A percentile compares a stretch with the other conserved stretches of the same genome.
Conservation (phyloP, 2,113 vertebrate genomes). For the Salvelinus sp. region DNA sequence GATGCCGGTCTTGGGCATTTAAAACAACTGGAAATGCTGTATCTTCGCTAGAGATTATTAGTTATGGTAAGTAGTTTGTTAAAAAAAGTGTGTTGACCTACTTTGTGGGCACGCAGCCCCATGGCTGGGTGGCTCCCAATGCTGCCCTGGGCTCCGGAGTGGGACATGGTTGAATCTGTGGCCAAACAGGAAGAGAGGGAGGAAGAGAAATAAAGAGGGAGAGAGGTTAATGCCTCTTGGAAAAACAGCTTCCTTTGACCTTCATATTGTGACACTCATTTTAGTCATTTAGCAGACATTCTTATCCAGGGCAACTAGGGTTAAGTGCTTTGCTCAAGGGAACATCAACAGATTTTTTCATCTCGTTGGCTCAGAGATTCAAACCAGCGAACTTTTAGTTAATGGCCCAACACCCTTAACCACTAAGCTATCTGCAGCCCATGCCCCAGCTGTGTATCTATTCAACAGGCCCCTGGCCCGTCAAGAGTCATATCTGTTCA, state of each 20-base stretch:
- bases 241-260: neutral
- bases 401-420: too few relatives aligned
- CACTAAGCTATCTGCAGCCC: too few relatives aligned
- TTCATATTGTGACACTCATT: too few relatives aligned
- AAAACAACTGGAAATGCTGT: neutral
- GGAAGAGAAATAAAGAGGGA: neutral
- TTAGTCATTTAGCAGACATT: too few relatives aligned
- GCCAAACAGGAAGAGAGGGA: constrained; percentile 17
- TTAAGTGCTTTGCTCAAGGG: too few relatives aligned
- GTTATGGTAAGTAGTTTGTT: neutral
- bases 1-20: neutral
- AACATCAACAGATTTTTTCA: too few relatives aligned
- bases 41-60: neutral
- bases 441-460: too few relatives aligned
- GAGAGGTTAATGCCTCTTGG: neutral
- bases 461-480: too few relatives aligned
- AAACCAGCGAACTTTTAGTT: too few relatives aligned
- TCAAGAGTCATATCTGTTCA: too few relatives aligned
- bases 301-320: too few relatives aligned
- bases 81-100: constrained; percentile 32
- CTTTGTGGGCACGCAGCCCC: constrained; percentile 69
- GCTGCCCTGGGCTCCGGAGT: constrained; percentile 78
- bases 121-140: constrained; percentile 76
- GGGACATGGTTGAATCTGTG: constrained; percentile 74
- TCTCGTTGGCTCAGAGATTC: too few relatives aligned